Base-by-base conservation (phyloP, 2,113 vertebrate genomes). In the Anoura caudifer region DNA sequence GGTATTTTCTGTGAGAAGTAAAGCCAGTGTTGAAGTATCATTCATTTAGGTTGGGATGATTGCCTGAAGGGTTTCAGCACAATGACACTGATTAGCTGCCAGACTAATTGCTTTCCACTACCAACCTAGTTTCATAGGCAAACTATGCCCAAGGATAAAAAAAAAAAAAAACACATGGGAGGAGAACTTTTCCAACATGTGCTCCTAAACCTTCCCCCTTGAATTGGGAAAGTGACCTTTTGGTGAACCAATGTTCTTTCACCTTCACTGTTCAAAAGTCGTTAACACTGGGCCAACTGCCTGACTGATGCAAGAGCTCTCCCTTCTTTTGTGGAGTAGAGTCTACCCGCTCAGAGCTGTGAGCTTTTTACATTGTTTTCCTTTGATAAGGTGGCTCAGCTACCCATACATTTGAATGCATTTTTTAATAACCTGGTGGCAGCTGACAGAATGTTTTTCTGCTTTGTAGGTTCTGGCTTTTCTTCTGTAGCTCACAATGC, bases 241-340 rank as follows among this genome's bases (percentile, higher is more conserved):
- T 90, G 92, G 96, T 96, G 97, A 98, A 98, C 97, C 98, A 98
- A 98, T 97, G 97, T 98, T 98, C 97, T 98, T 98, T 98, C 95
- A 97, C 98, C 96, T 97, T 97, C 92, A 47, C 77, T 73, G 95
- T 97, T 98, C 96, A 97, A 97, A 97, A 98, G 94, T 97, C 97
- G 97, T 98, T 98, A 98, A 96, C 92, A n/a, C 97, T 95, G 96
- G 94, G 95, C 88, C 70, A 20, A 26, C 81, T 93, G 91, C 28
- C 41, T 97, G 97, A 98, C 97, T 97, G 97, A 98, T 98, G 95
- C 81, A 36, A 0, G 17, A 33, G 4, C 86, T 98, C 95, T 97
- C 69, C 70, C 72, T 81, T 97, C 97, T 97, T 97, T 96, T 97
- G 82, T 80, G 91, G 84, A 95, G 80, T 77, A 67, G 22, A 20